A percentile compares a stretch with the other conserved stretches of the same genome.
phyloP scores from a whole-genome alignment of 2,888 invertebrate species.

The Electrophaes corylata region DNA sequence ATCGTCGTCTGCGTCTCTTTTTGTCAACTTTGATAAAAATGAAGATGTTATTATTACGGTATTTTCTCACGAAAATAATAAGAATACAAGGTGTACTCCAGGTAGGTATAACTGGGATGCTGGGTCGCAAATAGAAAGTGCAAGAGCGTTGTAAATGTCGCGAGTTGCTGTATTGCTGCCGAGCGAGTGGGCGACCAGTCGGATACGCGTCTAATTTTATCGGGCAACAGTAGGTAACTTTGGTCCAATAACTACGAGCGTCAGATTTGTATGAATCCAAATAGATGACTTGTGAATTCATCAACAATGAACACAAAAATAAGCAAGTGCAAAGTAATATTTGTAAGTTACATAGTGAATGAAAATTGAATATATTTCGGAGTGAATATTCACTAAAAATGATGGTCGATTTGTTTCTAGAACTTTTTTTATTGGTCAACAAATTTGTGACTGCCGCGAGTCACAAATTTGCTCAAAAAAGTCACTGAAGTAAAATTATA shows the following conservation, averaged over 20 bases:
- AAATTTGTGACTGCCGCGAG: slow-evolving; percentile 36
- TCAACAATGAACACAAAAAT: no score
- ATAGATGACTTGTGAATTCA: slow-evolving; percentile 47
- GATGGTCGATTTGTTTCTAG: slow-evolving; percentile 5
- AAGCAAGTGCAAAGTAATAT: no score
- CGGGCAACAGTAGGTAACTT: slow-evolving; percentile 58
- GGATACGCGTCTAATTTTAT: slow-evolving; percentile 66
- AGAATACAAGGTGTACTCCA: slow-evolving; percentile 21
- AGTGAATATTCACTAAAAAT: not conserved
- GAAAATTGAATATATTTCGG: not conserved
- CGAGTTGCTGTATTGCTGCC: slow-evolving; percentile 49
- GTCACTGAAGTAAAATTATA: no score
- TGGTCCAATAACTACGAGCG: slow-evolving; percentile 62
- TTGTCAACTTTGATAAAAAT: not conserved
- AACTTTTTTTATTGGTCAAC: slow-evolving; percentile 27
- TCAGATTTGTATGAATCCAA: slow-evolving; percentile 67
- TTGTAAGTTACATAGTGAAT: not conserved
- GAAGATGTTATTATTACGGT: slow-evolving; percentile 2
- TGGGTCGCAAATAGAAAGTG: slow-evolving; percentile 74
- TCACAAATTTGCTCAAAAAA: no score
- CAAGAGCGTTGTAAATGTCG: slow-evolving; percentile 73
- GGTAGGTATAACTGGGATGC: slow-evolving; percentile 48
- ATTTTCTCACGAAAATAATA: slow-evolving; percentile 18
- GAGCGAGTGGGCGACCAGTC: slow-evolving; percentile 41
- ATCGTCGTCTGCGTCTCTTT: no score